Evolutionary conservation across 2,797 vertebrate genomes (phyloP).

Genomic region (Arnoldichthys spilopterus): DNA sequence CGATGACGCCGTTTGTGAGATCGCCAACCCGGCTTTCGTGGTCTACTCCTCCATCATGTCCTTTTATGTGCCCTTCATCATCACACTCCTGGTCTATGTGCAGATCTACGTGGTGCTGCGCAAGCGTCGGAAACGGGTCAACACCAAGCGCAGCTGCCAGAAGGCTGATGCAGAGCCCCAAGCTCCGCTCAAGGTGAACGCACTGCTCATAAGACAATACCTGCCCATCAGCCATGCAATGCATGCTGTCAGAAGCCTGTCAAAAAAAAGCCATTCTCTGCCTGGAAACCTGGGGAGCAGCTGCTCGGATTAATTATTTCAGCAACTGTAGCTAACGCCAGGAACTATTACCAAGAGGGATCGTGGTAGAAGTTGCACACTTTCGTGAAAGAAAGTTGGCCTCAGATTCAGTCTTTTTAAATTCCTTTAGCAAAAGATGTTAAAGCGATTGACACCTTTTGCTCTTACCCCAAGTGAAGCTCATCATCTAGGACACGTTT

Average conservation of each 20-base stretch:
- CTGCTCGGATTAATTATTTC: constrained; percentile 47
- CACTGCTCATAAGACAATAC: not conserved
- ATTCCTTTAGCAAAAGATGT: not conserved
- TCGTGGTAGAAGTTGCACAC: not conserved
- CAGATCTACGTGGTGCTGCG: constrained; percentile 97
- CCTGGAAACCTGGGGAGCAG: constrained; percentile 19
- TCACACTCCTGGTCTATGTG: constrained; percentile 97
- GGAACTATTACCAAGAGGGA: not conserved
- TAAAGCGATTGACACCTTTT: no score
- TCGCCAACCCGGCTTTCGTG: constrained; percentile 96
- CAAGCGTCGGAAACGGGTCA: constrained; percentile 93
- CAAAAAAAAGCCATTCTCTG: constrained; percentile 2
- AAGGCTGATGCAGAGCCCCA: constrained; percentile 70
- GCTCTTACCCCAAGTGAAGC: no score
- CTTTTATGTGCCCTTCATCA: constrained; percentile 98
- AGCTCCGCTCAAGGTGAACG: constrained; percentile 86
- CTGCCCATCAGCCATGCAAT: not conserved
- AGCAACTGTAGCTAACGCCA: constrained; percentile 12
- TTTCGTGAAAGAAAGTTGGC: not conserved
- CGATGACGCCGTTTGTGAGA: constrained; percentile 86
- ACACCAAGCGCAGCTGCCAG: constrained; percentile 89
- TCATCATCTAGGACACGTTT: no score
- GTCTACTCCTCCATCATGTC: constrained; percentile 98
- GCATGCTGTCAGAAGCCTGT: constrained; percentile 23
- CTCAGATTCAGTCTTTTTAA: not conserved